These are phyloP conservation scores for Amazona vittata DNA, from an alignment of 2,113 vertebrate genomes.

Conservation along the genomic window DNA sequence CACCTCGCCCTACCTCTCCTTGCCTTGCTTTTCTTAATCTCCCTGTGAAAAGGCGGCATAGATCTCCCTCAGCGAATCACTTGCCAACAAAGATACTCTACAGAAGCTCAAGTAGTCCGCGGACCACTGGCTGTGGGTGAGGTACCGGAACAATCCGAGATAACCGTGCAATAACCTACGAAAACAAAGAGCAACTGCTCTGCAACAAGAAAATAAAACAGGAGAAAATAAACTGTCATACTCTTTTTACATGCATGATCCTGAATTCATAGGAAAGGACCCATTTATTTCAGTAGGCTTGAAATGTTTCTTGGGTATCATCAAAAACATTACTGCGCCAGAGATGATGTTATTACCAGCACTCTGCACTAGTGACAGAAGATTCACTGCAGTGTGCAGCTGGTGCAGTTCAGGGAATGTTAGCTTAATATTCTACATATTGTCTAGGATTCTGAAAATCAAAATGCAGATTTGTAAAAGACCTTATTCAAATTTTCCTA, in stretches of 20 bases:
- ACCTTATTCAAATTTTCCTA: background rate
- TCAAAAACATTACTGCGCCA: background rate
- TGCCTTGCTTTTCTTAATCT: no score
- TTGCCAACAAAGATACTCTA: background rate
- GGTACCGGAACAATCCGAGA: background rate
- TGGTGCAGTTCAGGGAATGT: background rate
- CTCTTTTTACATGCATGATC: background rate
- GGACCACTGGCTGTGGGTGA: fast-evolving
- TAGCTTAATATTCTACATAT: background rate
- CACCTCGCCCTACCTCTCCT: no score
- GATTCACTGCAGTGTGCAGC: background rate
- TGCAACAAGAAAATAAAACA: background rate
- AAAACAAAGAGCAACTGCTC: background rate
- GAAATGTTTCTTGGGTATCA: background rate
- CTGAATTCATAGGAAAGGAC: background rate
- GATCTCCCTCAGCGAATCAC: no score
- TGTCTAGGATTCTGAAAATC: background rate
- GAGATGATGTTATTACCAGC: background rate
- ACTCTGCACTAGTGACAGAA: background rate
- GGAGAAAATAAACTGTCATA: background rate
- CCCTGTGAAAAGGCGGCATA: no score
- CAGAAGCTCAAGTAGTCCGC: background rate
- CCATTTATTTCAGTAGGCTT: background rate
- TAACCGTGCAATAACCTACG: background rate
- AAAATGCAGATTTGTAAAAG: background rate